Evolutionary conservation across 2,888 invertebrate species (phyloP).

Genomic region (Dioctria linearis): DNA sequence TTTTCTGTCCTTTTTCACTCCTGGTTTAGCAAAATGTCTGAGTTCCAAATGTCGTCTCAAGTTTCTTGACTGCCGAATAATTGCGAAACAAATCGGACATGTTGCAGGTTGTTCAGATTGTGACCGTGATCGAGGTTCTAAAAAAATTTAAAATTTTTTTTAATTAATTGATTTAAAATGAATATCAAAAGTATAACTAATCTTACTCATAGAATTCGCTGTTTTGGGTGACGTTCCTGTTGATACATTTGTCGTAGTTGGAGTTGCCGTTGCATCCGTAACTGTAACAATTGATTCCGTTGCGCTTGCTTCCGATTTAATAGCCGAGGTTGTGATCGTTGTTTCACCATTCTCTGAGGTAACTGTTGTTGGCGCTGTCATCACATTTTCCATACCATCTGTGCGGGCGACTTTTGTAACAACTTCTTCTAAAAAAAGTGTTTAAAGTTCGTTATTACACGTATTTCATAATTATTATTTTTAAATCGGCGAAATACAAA

Average conservation of each 20-base stretch:
- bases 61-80: slow-evolving; percentile 75
- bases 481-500: no score
- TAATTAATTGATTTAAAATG: background rate
- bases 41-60: slow-evolving; percentile 74
- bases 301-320: slow-evolving; percentile 67
- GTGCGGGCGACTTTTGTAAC: slow-evolving; percentile 68
- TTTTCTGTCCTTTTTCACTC: slow-evolving; percentile 71
- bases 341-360: slow-evolving; percentile 60
- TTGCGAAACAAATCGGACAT: slow-evolving; percentile 76
- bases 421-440: slow-evolving; percentile 56
- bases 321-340: slow-evolving; percentile 65
- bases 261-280: slow-evolving; percentile 64
- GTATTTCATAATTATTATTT: background rate
- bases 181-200: background rate
- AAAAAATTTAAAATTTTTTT: slow-evolving; percentile 1
- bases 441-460: background rate
- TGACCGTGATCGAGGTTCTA: slow-evolving; percentile 73
- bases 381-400: slow-evolving; percentile 69
- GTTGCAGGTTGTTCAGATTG: slow-evolving; percentile 77
- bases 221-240: slow-evolving; percentile 46
- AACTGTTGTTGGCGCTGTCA: slow-evolving; percentile 62
- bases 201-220: slow-evolving; percentile 52
- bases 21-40: slow-evolving; percentile 71
- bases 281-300: slow-evolving; percentile 68
- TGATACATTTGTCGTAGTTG: slow-evolving; percentile 59